phyloP scores from a whole-genome alignment of 2,888 invertebrate genomes.

The Synergus japonicus region DNA sequence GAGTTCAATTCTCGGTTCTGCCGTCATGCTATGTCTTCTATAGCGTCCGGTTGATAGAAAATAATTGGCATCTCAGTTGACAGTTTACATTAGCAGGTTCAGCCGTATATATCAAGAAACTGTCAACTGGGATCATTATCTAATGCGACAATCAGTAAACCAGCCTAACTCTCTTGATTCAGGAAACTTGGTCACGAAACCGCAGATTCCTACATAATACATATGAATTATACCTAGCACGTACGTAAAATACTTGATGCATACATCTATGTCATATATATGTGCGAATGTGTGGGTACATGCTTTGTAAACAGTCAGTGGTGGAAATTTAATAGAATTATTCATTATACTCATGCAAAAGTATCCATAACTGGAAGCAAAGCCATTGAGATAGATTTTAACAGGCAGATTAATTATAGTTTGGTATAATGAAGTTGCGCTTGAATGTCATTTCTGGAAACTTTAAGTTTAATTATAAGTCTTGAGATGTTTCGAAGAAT shows the following conservation, averaged over 20 bases:
- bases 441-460: too few species aligned
- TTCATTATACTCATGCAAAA: not conserved
- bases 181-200: slow-evolving; percentile 32
- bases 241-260: not conserved
- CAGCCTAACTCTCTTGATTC: not conserved
- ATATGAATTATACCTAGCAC: slow-evolving; percentile 19
- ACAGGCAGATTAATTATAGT: too few species aligned
- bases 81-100: slow-evolving; percentile 14
- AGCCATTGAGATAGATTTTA: not conserved
- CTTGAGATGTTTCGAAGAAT: too few species aligned
- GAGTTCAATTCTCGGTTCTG: not conserved
- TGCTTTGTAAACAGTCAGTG: not conserved
- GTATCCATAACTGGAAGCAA: not conserved
- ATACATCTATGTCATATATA: not conserved
- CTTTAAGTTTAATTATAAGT: too few species aligned
- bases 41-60: not conserved
- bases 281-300: too few species aligned
- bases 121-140: slow-evolving; percentile 24
- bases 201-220: slow-evolving; percentile 12
- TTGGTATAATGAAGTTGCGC: too few species aligned
- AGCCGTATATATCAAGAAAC: slow-evolving; percentile 23
- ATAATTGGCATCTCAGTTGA: slow-evolving; percentile 26
- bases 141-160: slow-evolving; percentile 28
- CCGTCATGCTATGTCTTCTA: not conserved
- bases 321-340: not conserved